Evolutionary conservation across 2,888 invertebrate genomes (phyloP), one percentile per base, ranked within the genome.

Genomic region (Willowsia nigromaculata): DNA sequence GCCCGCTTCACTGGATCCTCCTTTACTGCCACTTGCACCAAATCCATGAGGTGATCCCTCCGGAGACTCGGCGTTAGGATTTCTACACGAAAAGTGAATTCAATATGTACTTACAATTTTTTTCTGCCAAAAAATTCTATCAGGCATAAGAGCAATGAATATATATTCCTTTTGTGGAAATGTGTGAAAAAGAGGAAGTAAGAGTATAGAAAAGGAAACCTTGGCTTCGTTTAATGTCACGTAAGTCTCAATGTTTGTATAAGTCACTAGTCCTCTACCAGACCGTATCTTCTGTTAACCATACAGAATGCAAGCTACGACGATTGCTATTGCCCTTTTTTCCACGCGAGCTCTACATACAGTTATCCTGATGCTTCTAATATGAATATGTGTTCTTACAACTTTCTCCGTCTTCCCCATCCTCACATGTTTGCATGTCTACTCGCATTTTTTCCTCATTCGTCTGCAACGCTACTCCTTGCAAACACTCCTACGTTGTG

Each of bases 21-120:
- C 82, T 68, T 74, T 95, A 95, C 92, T 96, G 96, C 85, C 94
- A 93, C 88, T 94, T 93, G 96, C 94, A 96, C 96, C 65, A 50
- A 84, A 74, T 78, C 84, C 76, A 47, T 78, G 84, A 74, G 89
- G 84, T 76, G 89, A 89, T 89, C 89, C 89, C 71, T 85, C 89
- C 25, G 78, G 78, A 83, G 83, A 83, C 85, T 86, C 88, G 93
- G 97, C 97, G 93, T 98, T 98, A 4, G 98, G 98, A 94, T 98
- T 98, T 90, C 98, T 98, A 94, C 53, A 90, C 84, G 65, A 62
- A 93, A 94, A 71, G 65, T 82, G 89, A 89, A 85, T 89, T 89
- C 81, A 85, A 81, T 84, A 37, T 71, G 37, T 56, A 81, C 76
- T 50, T 68, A 56, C 81, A 47, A 27, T 81, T 27, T 30, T 40